These are phyloP conservation scores for Centroberyx gerrardi DNA, from an alignment of 2,797 vertebrate genomes.

Conservation along the genomic window DNA sequence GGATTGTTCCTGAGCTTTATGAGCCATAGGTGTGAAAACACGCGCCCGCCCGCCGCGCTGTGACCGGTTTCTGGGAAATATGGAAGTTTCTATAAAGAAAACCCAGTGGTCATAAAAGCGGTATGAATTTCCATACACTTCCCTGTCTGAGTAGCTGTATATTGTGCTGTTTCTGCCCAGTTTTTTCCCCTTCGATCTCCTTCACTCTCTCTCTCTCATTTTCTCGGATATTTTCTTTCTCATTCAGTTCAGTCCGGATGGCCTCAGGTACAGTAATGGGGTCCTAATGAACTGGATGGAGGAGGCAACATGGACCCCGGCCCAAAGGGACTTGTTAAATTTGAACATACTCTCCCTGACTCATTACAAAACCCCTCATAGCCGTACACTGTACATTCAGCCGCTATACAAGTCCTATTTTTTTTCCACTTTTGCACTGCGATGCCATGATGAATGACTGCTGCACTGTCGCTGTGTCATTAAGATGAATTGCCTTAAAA, in stretches of 20 bases:
- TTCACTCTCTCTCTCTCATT: not conserved
- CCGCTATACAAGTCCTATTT: not conserved
- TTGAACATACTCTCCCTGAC: not conserved
- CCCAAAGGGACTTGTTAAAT: constrained; percentile 46
- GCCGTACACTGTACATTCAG: too few species aligned
- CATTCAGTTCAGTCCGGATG: not conserved
- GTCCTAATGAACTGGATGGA: constrained; percentile 31
- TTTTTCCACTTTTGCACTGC: constrained; percentile 1
- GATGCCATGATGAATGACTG: constrained; percentile 24
- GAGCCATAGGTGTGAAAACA: constrained; percentile 40
- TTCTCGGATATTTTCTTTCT: not conserved
- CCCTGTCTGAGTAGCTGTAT: not conserved
- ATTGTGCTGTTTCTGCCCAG: not conserved
- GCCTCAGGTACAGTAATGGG: constrained; percentile 22
- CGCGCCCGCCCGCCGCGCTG: not conserved
- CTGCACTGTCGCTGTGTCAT: constrained; percentile 8
- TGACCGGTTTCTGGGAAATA: constrained; percentile 51
- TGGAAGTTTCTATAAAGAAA: constrained; percentile 5
- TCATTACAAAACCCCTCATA: too few species aligned
- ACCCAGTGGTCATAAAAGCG: not conserved
- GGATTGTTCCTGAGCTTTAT: constrained; percentile 39
- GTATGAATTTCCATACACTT: not conserved
- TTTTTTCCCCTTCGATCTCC: not conserved
- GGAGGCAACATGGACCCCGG: constrained; percentile 7
- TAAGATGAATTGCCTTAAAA: not conserved